A percentile compares a stretch with the other conserved stretches of the same genome.
Evolutionary conservation across 2,888 invertebrate genomes (phyloP).

Genomic region (Cataglyphis altisquamis): DNA sequence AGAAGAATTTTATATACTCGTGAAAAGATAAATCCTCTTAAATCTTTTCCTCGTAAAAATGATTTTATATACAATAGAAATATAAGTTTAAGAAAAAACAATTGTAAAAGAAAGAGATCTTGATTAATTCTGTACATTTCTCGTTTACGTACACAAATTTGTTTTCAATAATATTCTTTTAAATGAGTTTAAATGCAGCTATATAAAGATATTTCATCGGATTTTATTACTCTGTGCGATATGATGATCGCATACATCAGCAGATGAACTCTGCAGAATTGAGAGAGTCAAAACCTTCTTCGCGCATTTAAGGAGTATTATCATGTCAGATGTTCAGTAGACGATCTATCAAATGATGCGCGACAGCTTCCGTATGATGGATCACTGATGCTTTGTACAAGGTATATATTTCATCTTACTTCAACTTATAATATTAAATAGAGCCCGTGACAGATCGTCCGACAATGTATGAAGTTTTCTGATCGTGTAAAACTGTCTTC

Average conservation of each 20-base stretch:
- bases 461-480: slow-evolving; percentile 9
- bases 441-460: slow-evolving; percentile 44
- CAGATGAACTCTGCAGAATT: slow-evolving; percentile 3
- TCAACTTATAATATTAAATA: slow-evolving; percentile 35
- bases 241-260: neutral
- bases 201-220: neutral
- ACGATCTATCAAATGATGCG: slow-evolving; percentile 54
- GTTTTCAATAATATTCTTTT: neutral
- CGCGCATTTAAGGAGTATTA: slow-evolving; percentile 44
- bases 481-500: slow-evolving; percentile 13
- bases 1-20: neutral
- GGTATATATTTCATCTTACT: slow-evolving; percentile 24
- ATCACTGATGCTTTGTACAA: slow-evolving; percentile 27
- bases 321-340: slow-evolving; percentile 41
- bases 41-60: neutral
- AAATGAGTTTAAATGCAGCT: neutral
- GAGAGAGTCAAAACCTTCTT: slow-evolving; percentile 26
- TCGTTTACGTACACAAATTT: neutral
- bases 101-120: too few relatives aligned
- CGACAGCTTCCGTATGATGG: slow-evolving; percentile 39
- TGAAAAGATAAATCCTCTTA: neutral
- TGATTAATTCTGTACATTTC: neutral
- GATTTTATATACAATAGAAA: neutral
- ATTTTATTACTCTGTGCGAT: neutral
- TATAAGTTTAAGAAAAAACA: too few relatives aligned